These are phyloP conservation scores for Melitaea athalia DNA, from an alignment of 2,888 invertebrate genomes.

Conservation along the genomic window DNA sequence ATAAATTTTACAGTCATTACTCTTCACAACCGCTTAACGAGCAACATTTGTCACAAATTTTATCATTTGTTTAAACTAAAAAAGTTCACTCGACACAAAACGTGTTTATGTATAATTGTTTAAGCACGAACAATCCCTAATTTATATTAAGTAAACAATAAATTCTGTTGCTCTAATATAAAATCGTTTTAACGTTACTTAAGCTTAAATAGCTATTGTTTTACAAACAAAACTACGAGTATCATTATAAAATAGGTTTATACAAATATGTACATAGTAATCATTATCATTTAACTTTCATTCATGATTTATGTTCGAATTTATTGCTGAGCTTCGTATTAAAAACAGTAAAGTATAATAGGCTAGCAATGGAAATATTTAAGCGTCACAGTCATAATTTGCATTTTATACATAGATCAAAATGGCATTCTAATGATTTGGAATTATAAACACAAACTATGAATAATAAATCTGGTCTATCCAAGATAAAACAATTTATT, in stretches of 20 bases:
- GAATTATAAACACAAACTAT: too few species aligned
- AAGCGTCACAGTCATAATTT: neutral
- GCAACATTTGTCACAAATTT: conserved; percentile 12
- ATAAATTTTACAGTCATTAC: neutral
- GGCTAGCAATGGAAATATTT: neutral
- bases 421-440: too few species aligned
- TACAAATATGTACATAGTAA: neutral
- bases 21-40: neutral
- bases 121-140: conserved; percentile 17
- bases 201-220: neutral
- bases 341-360: neutral
- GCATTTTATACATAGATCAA: too few species aligned
- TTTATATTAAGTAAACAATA: conserved; percentile 14
- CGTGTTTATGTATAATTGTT: conserved; percentile 1
- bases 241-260: neutral
- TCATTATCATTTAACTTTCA: neutral
- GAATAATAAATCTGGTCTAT: neutral
- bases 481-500: conserved; percentile 7
- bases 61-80: neutral
- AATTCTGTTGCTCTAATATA: neutral
- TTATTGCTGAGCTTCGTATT: neutral
- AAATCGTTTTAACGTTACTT: neutral
- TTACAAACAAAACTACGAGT: neutral
- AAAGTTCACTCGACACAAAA: conserved; percentile 17
- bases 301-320: neutral